Base-by-base conservation (phyloP, 1,140 invertebrate genomes). In the Rhagoletis zephyria region DNA sequence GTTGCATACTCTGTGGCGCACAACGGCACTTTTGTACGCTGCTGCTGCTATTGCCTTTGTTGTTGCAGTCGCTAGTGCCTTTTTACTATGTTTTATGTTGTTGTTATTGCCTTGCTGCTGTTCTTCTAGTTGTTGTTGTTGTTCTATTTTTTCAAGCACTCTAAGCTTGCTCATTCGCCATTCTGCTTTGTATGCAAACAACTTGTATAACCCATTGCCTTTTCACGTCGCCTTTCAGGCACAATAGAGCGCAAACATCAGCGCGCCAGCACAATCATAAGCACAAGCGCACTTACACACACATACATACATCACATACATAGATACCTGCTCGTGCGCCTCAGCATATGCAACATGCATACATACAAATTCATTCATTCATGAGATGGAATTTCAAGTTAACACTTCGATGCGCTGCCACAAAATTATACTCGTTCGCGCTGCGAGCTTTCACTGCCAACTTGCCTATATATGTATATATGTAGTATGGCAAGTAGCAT, bases 1-100 rank as follows among this genome's bases (percentile, higher is more conserved):
- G 19, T 81, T 81, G 74, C 74, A 81, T 81, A 81, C 74, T 81
- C 45, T 51, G n/a, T 19, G 74, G 74, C 74, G 74, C 74, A 81
- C 48, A 48, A n/a, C 45, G 10, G 30, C 64, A 67, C 30, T 67
- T 19, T n/a, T 60, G 6, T 5, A 40, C 65, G 10, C 40, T 10
- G 30, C 67, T 74, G 42, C 5, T 16, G 40, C 12, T 74, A 42
- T 45, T 40, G 67, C 40, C 40, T 30, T 42, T 74, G 30, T 67
- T 19, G 30, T 67, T 67, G 7, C 19, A 9, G 30, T 6, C 65
- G 65, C 65, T 67, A 40, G 30, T 74, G 42, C 45, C 70, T n/a
- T 74, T 74, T 74, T 48, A 16, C 40, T 30, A 9, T 51, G 45
- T 42, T 81, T 81, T 81, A 81, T 81, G 48, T 81, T 67, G 16